A percentile compares a stretch with the other conserved stretches of the same genome.
These are phyloP conservation scores for Luscinia luscinia DNA, from an alignment of 2,797 vertebrate species.

Conservation along the genomic window DNA sequence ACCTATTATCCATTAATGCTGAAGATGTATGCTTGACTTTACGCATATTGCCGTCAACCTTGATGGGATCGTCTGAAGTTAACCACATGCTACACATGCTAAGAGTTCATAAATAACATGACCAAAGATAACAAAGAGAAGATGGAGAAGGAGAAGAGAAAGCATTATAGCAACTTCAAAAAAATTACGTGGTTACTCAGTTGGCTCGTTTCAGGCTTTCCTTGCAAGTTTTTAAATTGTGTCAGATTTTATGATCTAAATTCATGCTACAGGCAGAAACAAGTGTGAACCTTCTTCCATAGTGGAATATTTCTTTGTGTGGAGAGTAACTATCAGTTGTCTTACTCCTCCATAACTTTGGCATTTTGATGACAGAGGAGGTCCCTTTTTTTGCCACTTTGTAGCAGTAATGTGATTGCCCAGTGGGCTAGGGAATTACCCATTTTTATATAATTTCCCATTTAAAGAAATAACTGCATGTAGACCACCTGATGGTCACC, in stretches of 20 bases:
- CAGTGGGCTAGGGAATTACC: neutral
- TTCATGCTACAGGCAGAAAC: neutral
- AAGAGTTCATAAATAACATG: constrained; percentile 8
- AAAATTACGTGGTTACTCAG: neutral
- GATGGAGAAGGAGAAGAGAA: neutral
- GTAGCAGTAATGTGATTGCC: neutral
- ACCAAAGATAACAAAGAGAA: neutral
- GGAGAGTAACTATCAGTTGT: neutral
- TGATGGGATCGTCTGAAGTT: constrained; percentile 9
- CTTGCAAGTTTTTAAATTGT: neutral
- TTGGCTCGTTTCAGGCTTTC: constrained; percentile 12
- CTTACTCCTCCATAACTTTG: neutral
- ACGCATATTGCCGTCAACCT: neutral
- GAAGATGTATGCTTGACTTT: neutral
- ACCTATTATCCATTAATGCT: neutral
- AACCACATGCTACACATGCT: neutral
- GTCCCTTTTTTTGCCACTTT: neutral
- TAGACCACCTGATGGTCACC: neutral
- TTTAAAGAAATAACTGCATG: neutral
- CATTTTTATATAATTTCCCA: neutral
- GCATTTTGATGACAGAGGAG: neutral
- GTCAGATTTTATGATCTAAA: neutral
- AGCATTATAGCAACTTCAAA: neutral
- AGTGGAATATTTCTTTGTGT: neutral
- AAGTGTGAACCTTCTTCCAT: neutral